phyloP scores from a whole-genome alignment of 2,113 vertebrate species.

The Pygoscelis antarcticus region DNA sequence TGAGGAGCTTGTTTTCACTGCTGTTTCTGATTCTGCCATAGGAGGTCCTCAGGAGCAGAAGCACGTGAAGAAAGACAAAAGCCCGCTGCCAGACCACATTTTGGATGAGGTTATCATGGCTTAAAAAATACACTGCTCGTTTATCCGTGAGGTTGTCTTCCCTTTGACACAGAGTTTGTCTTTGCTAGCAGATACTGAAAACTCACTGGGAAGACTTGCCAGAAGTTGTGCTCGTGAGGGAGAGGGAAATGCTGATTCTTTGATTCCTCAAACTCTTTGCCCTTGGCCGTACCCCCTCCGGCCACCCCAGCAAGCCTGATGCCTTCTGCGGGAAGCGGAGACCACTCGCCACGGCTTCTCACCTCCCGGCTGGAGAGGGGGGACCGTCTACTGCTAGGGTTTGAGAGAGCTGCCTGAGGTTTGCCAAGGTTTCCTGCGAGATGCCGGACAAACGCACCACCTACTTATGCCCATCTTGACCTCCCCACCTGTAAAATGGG shows the following conservation, averaged over 20 bases:
- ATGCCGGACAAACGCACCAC: background rate
- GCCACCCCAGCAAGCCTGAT: background rate
- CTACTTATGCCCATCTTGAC: background rate
- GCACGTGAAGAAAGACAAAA: background rate
- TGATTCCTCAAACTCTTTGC: background rate
- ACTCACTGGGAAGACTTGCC: background rate
- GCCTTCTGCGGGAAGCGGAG: background rate
- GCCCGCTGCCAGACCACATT: background rate
- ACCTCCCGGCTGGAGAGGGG: accelerated
- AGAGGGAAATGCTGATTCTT: background rate
- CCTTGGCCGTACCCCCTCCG: accelerated
- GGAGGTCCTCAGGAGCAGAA: background rate
- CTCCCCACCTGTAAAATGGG: background rate
- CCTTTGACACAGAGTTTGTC: background rate
- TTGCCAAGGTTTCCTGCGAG: background rate
- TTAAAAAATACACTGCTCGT: background rate
- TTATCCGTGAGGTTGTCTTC: background rate
- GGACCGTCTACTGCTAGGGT: accelerated
- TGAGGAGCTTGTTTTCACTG: background rate
- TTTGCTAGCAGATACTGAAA: background rate
- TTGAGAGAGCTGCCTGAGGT: background rate
- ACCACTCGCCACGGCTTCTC: accelerated
- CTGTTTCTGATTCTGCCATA: background rate
- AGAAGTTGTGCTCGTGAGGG: background rate
- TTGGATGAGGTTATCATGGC: background rate